Conservation (phyloP, 92 coral and sea anemone genomes). For the Porites lobata region DNA sequence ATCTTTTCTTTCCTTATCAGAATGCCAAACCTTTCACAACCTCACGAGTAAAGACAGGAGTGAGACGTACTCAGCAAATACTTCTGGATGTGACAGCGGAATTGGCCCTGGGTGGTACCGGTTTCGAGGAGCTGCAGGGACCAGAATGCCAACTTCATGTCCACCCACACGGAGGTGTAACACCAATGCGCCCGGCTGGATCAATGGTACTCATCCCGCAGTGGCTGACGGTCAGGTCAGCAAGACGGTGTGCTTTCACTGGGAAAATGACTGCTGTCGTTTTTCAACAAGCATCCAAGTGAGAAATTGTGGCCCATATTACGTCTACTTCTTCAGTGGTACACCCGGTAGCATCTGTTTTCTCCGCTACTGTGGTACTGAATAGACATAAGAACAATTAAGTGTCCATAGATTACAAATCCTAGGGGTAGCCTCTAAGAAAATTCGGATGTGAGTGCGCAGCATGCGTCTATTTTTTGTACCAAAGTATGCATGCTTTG, state of each 20-base stretch:
- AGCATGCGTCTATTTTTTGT: too few relatives aligned
- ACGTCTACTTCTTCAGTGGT: not conserved
- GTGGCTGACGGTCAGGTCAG: conserved; percentile 4
- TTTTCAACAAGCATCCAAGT: not conserved
- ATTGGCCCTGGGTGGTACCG: conserved; percentile 10
- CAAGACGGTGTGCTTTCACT: conserved; percentile 1
- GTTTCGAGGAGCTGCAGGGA: conserved; percentile 4
- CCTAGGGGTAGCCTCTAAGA: too few relatives aligned
- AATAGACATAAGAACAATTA: not conserved
- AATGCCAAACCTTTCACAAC: not conserved
- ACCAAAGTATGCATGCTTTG: too few relatives aligned
- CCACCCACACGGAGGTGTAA: not conserved
- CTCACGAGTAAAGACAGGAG: not conserved
- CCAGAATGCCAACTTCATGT: conserved; percentile 6
- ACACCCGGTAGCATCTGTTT: not conserved
- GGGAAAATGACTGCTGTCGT: not conserved
- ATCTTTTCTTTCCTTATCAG: not conserved
- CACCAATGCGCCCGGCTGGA: not conserved
- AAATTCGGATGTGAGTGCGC: too few relatives aligned
- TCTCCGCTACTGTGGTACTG: conserved; percentile 1
- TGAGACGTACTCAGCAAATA: not conserved
- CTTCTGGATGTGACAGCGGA: not conserved
- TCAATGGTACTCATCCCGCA: conserved; percentile 3
- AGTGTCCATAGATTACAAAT: too few relatives aligned
- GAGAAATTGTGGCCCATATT: conserved; percentile 6